Evolutionary conservation across 2,888 invertebrate genomes (phyloP), one percentile per base, ranked within the genome.

Genomic region (Syrista parreyssii): DNA sequence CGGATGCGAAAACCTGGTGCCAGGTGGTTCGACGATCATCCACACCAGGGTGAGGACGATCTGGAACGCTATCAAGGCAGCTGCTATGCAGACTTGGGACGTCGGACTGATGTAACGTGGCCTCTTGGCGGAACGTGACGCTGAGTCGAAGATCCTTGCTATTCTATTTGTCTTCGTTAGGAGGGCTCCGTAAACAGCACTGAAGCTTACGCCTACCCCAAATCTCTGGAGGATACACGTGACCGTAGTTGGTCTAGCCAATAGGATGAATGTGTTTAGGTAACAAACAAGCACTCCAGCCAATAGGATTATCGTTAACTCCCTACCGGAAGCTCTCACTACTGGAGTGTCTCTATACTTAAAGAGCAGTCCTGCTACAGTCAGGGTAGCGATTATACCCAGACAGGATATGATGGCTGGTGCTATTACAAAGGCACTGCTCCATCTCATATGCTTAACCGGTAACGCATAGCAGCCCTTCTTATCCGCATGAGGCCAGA

Each of bases 21-120:
- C 94, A 6, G 95, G 95, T 1, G 94, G 94, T 86, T 95, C 95
- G 81, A 95, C 92, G 82, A 92, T 92, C 93, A 95, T 92, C 95
- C 95, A 95, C 3, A 95, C 91, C 30, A 94, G 89, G 11, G 94
- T 94, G 72, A 94, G 92, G 68, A 94, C 91, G 78, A 94, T 91
- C 89, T 93, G 93, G 75, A 93, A 92, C 68, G 92, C 92, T 76
- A 94, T 94, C 15, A 95, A 90, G 71, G 93, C 92, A 40, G 92
- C 92, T 4, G 94, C 93, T 85, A 95, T 94, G 84, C 94, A 92
- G 75, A 95, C 92, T 87, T 94, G 94, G 3, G 94, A 94, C 82
- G 93, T 93, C 31, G 95, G 95, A 84, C 94, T 94, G 84, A 95
- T 95, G 88, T 94, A 95, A 72, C 93, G 93, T 0, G 94, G 95